phyloP scores from a whole-genome alignment of 2,113 vertebrate genomes.

The Rhynchomys soricoides region DNA sequence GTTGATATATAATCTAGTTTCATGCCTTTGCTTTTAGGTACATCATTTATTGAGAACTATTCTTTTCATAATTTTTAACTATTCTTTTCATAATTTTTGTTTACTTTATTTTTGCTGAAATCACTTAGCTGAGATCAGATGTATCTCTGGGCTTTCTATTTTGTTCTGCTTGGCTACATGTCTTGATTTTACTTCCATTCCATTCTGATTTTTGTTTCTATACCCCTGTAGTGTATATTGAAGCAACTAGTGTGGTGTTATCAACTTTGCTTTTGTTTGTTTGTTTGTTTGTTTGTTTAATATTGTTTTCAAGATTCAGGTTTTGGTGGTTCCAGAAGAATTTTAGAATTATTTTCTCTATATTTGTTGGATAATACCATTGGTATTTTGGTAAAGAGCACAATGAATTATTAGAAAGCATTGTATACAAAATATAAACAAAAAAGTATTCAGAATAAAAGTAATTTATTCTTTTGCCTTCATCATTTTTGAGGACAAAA shows the following conservation, averaged over 20 bases:
- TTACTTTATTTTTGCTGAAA: not conserved
- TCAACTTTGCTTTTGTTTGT: not conserved
- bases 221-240: not conserved
- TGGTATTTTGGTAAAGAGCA: not conserved
- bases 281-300: not conserved
- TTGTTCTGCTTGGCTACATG: not conserved
- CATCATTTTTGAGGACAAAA: not conserved
- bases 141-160: not conserved
- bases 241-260: not conserved
- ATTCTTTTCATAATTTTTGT: not conserved
- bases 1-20: not conserved
- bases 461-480: not conserved
- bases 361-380: not conserved
- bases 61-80: not conserved
- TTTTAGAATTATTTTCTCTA: not conserved
- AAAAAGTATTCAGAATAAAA: not conserved
- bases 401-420: not conserved
- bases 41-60: not conserved
- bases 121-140: not conserved
- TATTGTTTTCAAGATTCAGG: not conserved
- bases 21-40: no score
- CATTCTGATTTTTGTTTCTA: not conserved
- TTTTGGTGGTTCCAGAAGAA: not conserved
- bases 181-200: not conserved
- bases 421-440: not conserved